These are phyloP conservation scores for Morphnarchus princeps DNA, from an alignment of 2,113 vertebrate genomes.

Conservation along the genomic window DNA sequence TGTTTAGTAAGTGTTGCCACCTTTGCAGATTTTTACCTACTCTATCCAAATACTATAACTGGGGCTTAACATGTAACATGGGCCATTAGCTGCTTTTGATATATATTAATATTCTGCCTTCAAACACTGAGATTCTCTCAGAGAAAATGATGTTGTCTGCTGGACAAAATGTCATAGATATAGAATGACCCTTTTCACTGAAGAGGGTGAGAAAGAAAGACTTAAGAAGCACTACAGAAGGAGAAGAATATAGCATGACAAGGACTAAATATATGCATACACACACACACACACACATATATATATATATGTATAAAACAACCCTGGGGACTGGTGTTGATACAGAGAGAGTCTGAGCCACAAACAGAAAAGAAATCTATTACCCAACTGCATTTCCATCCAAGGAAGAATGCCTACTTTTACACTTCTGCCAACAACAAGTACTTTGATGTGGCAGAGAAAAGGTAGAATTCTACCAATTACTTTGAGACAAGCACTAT, in stretches of 20 bases:
- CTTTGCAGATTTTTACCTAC: not conserved
- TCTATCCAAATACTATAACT: not conserved
- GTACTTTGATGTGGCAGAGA: not conserved
- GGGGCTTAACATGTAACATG: not conserved
- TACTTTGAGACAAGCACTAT: not conserved
- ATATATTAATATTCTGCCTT: not conserved
- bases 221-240: not conserved
- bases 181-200: not conserved
- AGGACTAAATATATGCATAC: not conserved
- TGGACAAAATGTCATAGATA: not conserved
- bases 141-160: not conserved
- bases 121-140: not conserved
- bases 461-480: not conserved
- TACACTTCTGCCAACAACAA: not conserved
- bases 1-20: not conserved
- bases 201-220: not conserved
- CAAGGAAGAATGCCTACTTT: not conserved
- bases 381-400: not conserved
- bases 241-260: not conserved
- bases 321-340: not conserved
- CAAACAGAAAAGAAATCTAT: not conserved
- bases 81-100: not conserved
- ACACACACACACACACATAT: rapidly evolving
- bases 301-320: not conserved
- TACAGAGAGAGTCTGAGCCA: not conserved